Evolutionary conservation across 2,113 vertebrate species (phyloP).

Genomic region (Cromileptes altivelis): DNA sequence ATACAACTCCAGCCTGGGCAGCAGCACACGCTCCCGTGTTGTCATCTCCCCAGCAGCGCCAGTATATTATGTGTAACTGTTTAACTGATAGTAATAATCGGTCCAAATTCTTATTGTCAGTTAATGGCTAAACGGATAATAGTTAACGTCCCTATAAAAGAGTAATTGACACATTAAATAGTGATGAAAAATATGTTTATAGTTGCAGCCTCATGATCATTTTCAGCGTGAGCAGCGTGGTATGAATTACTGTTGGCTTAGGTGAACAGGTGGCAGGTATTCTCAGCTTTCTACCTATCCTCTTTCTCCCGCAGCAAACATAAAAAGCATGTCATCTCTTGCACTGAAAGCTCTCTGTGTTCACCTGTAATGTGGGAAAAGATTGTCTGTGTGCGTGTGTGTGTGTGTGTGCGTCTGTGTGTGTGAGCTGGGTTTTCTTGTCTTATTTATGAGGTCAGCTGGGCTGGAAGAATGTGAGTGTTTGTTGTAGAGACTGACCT

Average conservation of each 20-base stretch:
- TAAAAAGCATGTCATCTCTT: constrained; percentile 79
- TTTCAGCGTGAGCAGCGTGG: not conserved
- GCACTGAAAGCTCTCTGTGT: constrained; percentile 63
- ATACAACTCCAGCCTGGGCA: too few relatives aligned
- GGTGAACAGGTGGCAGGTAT: constrained; percentile 51
- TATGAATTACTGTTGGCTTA: not conserved
- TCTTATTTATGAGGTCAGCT: constrained; percentile 82
- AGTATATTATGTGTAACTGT: too few relatives aligned
- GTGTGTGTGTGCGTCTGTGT: constrained; percentile 29
- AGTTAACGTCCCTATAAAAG: too few relatives aligned
- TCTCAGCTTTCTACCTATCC: constrained; percentile 68
- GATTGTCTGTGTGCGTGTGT: constrained; percentile 29
- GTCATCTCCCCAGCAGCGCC: too few relatives aligned
- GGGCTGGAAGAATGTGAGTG: constrained; percentile 74
- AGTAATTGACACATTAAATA: not conserved
- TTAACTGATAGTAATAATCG: too few relatives aligned
- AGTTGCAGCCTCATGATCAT: not conserved
- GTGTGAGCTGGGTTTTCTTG: constrained; percentile 47
- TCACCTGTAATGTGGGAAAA: constrained; percentile 64
- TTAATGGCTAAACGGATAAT: too few relatives aligned
- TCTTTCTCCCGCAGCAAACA: constrained; percentile 56
- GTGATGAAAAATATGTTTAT: not conserved
- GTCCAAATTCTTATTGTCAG: too few relatives aligned
- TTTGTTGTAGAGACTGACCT: constrained; percentile 73
- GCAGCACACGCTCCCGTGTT: too few relatives aligned